Conservation (phyloP, 92 coral and sea anemone genomes). For the Blastomussa wellsi region DNA sequence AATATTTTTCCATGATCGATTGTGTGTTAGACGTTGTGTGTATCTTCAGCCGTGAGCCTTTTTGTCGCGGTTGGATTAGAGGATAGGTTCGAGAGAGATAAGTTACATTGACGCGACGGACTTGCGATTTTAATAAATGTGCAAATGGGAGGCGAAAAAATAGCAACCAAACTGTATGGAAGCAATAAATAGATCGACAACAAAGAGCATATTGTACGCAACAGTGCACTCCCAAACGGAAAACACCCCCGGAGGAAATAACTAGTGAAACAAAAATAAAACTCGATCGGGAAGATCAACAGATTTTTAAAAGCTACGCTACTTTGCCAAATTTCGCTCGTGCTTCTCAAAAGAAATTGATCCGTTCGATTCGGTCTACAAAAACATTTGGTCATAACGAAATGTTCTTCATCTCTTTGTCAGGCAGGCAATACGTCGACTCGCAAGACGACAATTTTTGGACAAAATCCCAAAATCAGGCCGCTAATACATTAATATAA, state of each 20-base stretch:
- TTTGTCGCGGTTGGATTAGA: neutral
- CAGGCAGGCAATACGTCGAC: neutral
- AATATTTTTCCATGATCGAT: neutral
- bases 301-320: neutral
- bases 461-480: neutral
- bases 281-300: slow-evolving; percentile 10
- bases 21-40: neutral
- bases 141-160: neutral
- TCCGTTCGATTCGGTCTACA: neutral
- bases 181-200: slow-evolving; percentile 10
- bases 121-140: neutral
- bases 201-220: neutral
- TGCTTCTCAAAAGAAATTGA: neutral
- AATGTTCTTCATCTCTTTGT: neutral
- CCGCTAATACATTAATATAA: neutral
- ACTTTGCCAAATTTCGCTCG: neutral
- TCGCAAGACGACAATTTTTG: neutral
- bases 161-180: neutral
- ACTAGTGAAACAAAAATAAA: neutral
- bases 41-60: neutral
- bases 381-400: neutral
- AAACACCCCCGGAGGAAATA: slow-evolving; percentile 12
- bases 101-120: neutral
- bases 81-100: neutral
- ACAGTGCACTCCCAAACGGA: neutral